These are phyloP conservation scores for Euzetes globulus DNA, from an alignment of 2,888 invertebrate genomes.

Conservation along the genomic window DNA sequence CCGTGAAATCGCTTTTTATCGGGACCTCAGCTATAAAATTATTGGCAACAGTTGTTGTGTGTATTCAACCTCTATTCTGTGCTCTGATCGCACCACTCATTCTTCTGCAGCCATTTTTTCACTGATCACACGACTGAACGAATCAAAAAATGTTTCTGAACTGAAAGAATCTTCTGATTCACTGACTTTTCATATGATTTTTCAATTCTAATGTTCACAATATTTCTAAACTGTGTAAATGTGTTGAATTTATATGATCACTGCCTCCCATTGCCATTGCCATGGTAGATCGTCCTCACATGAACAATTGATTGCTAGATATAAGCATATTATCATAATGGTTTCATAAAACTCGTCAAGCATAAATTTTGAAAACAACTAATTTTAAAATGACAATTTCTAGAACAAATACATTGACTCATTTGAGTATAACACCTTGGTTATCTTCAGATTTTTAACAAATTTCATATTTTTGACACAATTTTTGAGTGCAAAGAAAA, in stretches of 20 bases:
- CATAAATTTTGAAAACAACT: no score
- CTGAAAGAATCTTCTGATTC: not conserved
- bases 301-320: no score
- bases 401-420: no score
- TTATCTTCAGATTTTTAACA: no score
- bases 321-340: no score
- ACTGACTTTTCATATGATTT: not conserved
- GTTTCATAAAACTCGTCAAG: no score
- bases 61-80: not conserved
- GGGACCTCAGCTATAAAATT: conserved; percentile 18
- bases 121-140: conserved; percentile 5
- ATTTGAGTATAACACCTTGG: no score
- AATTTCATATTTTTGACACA: no score
- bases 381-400: no score
- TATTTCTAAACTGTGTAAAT: not conserved
- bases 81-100: not conserved
- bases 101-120: not conserved
- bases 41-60: conserved; percentile 22
- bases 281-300: no score
- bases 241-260: not conserved
- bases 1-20: conserved; percentile 25
- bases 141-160: not conserved
- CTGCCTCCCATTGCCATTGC: no score
- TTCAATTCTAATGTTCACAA: not conserved
- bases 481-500: no score